Evolutionary conservation across 2,113 vertebrate genomes (phyloP).

Genomic region (Microcebus griseorufus): DNA sequence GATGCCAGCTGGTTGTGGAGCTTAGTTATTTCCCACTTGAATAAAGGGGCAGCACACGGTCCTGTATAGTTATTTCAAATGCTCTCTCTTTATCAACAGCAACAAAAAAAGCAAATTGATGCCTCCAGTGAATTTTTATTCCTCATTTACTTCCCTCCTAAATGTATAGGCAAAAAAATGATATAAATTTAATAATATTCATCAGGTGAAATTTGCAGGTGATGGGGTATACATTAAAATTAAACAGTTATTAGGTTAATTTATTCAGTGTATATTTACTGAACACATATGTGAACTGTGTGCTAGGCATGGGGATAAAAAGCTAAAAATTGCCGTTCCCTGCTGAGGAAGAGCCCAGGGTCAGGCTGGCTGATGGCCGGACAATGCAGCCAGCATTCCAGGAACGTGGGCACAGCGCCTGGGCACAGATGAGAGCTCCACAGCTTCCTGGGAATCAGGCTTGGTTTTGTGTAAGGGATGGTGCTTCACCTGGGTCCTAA

Average conservation of each 20-base stretch:
- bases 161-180: background rate
- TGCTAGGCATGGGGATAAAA: background rate
- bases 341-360: background rate
- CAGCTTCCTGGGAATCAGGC: background rate
- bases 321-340: background rate
- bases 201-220: background rate
- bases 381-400: fast-evolving
- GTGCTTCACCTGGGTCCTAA: background rate
- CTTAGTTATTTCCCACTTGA: background rate
- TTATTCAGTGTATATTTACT: background rate
- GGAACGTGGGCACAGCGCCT: background rate
- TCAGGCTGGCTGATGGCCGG: background rate
- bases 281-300: background rate
- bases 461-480: background rate
- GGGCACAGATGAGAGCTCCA: background rate
- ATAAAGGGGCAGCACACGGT: background rate
- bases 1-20: background rate
- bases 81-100: too few species aligned
- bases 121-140: background rate
- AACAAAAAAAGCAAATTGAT: background rate
- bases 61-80: background rate
- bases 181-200: background rate
- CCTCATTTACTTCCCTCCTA: background rate
- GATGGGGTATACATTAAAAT: background rate
- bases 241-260: background rate